Conservation (phyloP, 2,797 vertebrate genomes). For the Staurois parvus region DNA sequence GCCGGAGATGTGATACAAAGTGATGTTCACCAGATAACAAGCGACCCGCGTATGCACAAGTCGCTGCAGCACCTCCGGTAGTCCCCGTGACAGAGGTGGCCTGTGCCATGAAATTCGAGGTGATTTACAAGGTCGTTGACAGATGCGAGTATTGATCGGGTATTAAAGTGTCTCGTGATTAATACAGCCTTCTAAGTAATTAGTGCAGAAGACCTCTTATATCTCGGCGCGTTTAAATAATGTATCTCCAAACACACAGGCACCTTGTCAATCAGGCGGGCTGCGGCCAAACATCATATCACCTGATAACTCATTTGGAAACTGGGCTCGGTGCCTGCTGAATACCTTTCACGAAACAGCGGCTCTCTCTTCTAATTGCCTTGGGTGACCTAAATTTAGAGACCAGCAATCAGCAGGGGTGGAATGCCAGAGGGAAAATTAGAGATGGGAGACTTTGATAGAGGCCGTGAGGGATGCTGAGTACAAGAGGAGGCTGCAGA, state of each 20-base stretch:
- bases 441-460: conserved; percentile 72
- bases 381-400: conserved; percentile 77
- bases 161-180: conserved; percentile 77
- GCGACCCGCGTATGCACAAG: not conserved
- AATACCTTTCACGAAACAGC: conserved; percentile 73
- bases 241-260: conserved; percentile 73
- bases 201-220: conserved; percentile 73
- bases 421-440: conserved; percentile 54
- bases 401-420: conserved; percentile 64
- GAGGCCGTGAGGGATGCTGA: conserved; percentile 63
- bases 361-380: conserved; percentile 75
- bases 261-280: conserved; percentile 79
- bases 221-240: conserved; percentile 76
- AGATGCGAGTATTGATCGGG: conserved; percentile 75
- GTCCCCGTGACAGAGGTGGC: not conserved
- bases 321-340: conserved; percentile 75
- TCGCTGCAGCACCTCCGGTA: not conserved
- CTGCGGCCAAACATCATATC: conserved; percentile 78
- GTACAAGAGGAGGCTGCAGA: conserved; percentile 37
- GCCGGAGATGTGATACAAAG: not conserved
- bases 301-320: conserved; percentile 82
- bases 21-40: not conserved
- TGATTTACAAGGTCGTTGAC: conserved; percentile 74
- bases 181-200: conserved; percentile 76
- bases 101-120: conserved; percentile 66